These are phyloP conservation scores for Cistogaster globosa DNA, from an alignment of 2,888 invertebrate species.

Conservation along the genomic window DNA sequence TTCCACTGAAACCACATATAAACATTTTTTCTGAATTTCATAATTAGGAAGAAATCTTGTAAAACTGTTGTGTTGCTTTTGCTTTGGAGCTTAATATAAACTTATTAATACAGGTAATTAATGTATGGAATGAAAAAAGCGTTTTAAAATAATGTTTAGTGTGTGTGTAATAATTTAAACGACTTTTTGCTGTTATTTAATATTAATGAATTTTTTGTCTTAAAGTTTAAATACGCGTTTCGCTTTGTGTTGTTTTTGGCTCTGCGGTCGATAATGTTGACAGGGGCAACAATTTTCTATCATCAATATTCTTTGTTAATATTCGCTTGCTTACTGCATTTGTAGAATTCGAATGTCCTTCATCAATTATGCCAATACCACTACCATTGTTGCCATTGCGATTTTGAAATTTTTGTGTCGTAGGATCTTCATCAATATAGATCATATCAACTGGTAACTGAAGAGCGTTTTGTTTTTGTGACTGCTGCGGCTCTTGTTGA, in stretches of 20 bases:
- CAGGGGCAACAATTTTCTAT: not conserved
- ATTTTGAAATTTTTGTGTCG: slow-evolving; percentile 71
- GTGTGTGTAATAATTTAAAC: not conserved
- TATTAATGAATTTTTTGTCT: not conserved
- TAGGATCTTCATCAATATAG: slow-evolving; percentile 87
- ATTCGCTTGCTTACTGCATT: slow-evolving; percentile 16
- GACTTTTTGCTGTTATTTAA: not conserved
- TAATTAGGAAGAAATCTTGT: too few species aligned
- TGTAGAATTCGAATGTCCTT: not conserved
- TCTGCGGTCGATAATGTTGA: not conserved
- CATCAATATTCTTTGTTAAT: not conserved
- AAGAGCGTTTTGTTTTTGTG: slow-evolving; percentile 72
- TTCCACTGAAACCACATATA: too few species aligned
- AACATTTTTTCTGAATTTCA: too few species aligned
- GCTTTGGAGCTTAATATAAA: slow-evolving; percentile 19
- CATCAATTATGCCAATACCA: not conserved
- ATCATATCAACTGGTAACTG: slow-evolving; percentile 86
- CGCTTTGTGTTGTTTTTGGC: slow-evolving; percentile 71
- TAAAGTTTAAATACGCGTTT: slow-evolving; percentile 78
- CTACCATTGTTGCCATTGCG: slow-evolving; percentile 73
- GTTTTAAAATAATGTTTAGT: not conserved
- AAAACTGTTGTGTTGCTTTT: not conserved
- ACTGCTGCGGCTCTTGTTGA: slow-evolving; percentile 73
- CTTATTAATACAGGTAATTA: slow-evolving; percentile 19
- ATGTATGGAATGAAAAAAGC: slow-evolving; percentile 24